These are phyloP conservation scores for Synanthedon formicaeformis DNA, from an alignment of 2,888 invertebrate species.

Conservation along the genomic window DNA sequence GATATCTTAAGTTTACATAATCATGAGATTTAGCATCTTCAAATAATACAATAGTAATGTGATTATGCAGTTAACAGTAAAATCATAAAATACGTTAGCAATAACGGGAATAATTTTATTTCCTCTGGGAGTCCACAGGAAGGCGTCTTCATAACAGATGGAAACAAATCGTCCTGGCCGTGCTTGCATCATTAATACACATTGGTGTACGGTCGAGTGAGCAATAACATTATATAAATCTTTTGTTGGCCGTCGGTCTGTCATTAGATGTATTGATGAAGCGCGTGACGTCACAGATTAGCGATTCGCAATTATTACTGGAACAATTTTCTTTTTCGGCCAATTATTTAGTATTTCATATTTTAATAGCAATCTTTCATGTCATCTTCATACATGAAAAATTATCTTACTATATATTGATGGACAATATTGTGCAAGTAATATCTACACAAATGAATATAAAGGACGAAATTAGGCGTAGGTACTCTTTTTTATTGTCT, in stretches of 20 bases:
- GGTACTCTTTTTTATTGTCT: no score
- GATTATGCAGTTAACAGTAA: not conserved
- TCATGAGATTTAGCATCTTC: no score
- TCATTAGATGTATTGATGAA: constrained; percentile 57
- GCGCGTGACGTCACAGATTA: constrained; percentile 11
- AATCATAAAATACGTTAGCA: constrained; percentile 15
- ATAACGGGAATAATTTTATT: constrained; percentile 4
- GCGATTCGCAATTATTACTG: not conserved
- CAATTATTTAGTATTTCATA: no score
- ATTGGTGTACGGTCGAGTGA: constrained; percentile 51
- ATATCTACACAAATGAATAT: no score
- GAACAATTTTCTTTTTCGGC: not conserved
- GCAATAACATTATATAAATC: constrained; percentile 8
- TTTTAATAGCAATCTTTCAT: no score
- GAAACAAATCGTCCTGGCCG: constrained; percentile 43
- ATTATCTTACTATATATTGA: no score
- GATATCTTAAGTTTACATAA: no score
- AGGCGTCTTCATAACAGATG: constrained; percentile 46
- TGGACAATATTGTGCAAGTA: no score
- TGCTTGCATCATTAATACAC: constrained; percentile 55
- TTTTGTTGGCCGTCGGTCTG: constrained; percentile 32
- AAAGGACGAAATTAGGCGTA: no score
- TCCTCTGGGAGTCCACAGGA: constrained; percentile 24
- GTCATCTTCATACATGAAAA: no score
- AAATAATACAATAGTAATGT: no score